These are phyloP conservation scores for Ellobius talpinus DNA, from an alignment of 2,113 vertebrate species.

Conservation along the genomic window DNA sequence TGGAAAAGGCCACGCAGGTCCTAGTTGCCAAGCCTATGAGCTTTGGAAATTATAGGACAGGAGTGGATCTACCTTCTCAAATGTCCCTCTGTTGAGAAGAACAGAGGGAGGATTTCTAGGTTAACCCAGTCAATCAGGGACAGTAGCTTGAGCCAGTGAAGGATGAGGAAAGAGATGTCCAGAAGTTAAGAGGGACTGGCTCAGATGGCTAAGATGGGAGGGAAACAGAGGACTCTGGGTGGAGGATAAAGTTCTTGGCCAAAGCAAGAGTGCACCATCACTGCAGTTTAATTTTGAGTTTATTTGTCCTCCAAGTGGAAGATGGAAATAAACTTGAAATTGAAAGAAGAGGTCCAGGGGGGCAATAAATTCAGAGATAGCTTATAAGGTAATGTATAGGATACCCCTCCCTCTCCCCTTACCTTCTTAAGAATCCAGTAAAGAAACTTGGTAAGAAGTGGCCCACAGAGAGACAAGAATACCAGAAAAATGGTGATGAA, in stretches of 20 bases:
- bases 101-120: too few species aligned
- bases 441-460: background rate
- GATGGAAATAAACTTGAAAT: background rate
- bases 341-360: background rate
- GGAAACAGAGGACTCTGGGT: background rate
- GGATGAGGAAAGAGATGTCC: background rate
- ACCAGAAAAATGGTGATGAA: fast-evolving
- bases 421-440: background rate
- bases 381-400: background rate
- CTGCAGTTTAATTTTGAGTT: background rate
- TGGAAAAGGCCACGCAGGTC: background rate
- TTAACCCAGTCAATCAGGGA: background rate
- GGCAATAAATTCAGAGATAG: background rate
- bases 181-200: fast-evolving
- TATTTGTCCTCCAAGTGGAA: background rate
- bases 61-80: background rate
- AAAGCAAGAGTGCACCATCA: background rate
- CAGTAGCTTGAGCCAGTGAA: background rate
- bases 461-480: background rate
- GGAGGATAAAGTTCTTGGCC: background rate
- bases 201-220: background rate
- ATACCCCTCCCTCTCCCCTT: too few species aligned
- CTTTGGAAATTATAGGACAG: background rate
- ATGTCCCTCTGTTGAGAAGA: background rate
- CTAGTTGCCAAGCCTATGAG: background rate